Base-by-base conservation (phyloP, 2,888 invertebrate species). In the Lasioglossum pauxillum region DNA sequence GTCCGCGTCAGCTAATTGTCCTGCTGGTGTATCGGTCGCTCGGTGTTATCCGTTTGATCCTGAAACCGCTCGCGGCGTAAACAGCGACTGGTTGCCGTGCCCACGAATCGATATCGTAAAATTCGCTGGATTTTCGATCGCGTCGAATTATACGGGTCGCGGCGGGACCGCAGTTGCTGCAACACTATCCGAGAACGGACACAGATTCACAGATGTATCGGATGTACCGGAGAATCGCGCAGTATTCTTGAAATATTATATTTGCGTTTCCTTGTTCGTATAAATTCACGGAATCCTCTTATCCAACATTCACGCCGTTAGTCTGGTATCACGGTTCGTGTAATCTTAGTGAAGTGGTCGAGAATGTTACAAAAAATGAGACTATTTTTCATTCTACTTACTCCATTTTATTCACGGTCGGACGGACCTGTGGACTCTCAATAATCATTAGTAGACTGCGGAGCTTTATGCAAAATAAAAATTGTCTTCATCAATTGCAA, bases 1-100 rank as follows among this genome's bases (percentile, higher is more conserved):
- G 74, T n/a, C 3, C 67, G 67, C 44, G 72, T 44, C 49, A 81
- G 86, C 87, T 90, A 90, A 90, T 90, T 89, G 60, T 87, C 77
- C 73, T 41, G 77, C 35, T 72, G 60, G 81, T 67, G 85, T 71
- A 83, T 86, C 82, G 80, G 71, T 35, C 1, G 69, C 38, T 23
- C 38, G 75, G 80, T 49, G 67, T 73, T 73, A 49, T 23, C 31
- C 73, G 23, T 74, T 75, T 69, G 82, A 81, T 83, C 76, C 72
- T 53, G 35, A 73, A 75, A 75, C 81, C 79, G 76, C 76, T 57
- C 57, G 60, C 49, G 46, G 79, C 80, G 53, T 71, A 80, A 78
- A 83, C 78, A 77, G 35, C 27, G 67, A 27, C 35, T 19, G 31
- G 64, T 75, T 19, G 38, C 27, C 27, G 46, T 80, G 57, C 16